Evolutionary conservation across 2,113 vertebrate genomes (phyloP).

Genomic region (Sceloporus undulatus): DNA sequence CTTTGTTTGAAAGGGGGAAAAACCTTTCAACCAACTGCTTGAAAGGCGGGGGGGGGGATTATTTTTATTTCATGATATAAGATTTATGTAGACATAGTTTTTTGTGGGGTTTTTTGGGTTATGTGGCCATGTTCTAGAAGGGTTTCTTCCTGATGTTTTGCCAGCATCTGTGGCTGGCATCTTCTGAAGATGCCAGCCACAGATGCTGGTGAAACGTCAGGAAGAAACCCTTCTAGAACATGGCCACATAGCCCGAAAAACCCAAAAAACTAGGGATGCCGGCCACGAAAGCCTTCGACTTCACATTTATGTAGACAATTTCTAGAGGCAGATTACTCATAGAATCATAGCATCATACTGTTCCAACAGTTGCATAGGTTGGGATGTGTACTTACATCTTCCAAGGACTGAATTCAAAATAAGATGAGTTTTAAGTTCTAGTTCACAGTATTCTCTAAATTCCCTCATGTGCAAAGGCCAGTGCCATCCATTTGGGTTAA

Average conservation of each 20-base stretch:
- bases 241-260: too few species aligned
- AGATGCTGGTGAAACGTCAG: too few species aligned
- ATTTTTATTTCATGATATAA: neutral
- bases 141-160: too few species aligned
- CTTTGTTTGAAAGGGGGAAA: neutral
- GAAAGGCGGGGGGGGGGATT: neutral
- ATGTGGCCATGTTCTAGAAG: too few species aligned
- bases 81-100: neutral
- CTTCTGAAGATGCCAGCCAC: too few species aligned
- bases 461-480: neutral
- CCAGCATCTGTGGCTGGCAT: too few species aligned
- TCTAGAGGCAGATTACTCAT: neutral
- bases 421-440: neutral
- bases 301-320: neutral
- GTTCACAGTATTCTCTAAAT: neutral
- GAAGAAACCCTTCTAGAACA: too few species aligned
- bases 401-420: neutral
- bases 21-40: neutral
- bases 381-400: neutral
- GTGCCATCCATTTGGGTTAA: neutral
- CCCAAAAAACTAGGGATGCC: too few species aligned
- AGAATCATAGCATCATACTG: too few species aligned
- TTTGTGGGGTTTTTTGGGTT: too few species aligned
- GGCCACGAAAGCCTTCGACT: too few species aligned
- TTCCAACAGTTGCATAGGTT: neutral